Evolutionary conservation across 2,113 vertebrate species (phyloP).

Genomic region (Malurus elegans): DNA sequence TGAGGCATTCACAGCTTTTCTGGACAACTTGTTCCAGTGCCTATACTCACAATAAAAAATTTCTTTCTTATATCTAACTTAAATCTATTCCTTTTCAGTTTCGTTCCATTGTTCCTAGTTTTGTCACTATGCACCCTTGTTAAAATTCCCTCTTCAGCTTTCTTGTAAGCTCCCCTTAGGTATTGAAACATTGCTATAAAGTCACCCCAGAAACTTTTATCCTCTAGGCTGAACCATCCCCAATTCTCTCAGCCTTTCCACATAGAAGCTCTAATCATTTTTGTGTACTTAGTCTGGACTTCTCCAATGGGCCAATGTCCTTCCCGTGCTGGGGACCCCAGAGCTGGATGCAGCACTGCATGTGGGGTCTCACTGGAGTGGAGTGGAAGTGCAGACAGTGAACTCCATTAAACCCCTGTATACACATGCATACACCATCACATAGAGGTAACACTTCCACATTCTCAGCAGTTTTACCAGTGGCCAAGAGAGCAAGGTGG

Average conservation of each 20-base stretch:
- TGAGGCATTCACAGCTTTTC: not conserved
- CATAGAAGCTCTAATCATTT: not conserved
- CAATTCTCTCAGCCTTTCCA: not conserved
- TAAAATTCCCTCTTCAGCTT: not conserved
- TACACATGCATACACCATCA: accelerated
- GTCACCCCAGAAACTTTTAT: not conserved
- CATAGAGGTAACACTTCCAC: not conserved
- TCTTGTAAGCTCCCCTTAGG: not conserved
- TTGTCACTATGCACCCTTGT: not conserved
- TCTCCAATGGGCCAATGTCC: accelerated
- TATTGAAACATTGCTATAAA: not conserved
- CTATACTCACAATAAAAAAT: not conserved
- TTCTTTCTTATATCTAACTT: not conserved
- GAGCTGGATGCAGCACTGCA: not conserved
- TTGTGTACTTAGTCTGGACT: not conserved
- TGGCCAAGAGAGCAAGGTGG: not conserved
- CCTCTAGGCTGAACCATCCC: not conserved
- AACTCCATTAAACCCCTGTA: not conserved
- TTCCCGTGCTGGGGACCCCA: not conserved
- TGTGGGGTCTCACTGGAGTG: not conserved
- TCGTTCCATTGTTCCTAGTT: not conserved
- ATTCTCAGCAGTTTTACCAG: not conserved
- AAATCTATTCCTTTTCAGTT: not conserved
- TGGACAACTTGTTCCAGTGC: not conserved
- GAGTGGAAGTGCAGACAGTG: not conserved